Base-by-base conservation (phyloP, 92 coral and sea anemone species). In the Phenganax marumi region DNA sequence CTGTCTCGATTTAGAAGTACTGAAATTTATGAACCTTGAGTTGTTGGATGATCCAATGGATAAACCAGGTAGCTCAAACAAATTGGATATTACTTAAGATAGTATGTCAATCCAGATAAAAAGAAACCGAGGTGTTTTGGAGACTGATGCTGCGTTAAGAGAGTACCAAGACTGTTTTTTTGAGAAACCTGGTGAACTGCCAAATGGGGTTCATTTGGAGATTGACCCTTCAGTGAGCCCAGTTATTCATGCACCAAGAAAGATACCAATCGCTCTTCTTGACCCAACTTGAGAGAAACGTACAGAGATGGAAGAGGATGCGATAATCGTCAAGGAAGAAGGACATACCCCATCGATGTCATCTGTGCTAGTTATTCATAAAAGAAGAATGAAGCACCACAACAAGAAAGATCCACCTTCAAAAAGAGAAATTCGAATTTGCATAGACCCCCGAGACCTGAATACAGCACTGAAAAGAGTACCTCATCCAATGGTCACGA, bases 1-100 rank as follows among this genome's bases (percentile, higher is more conserved):
- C 50, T 90, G 89, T 24, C 79, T 90, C 46, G 89, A 90, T 81
- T 68, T 87, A 33, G 92, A 90, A 84, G 91, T 90, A 55, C 79
- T 90, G 50, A 46, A 76, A 68, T 90, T 90, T 72, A 90, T 87
- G 93, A 87, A 87, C 50, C 68, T 88, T 10, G 54, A 84, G 18
- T 68, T 84, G 65, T 52, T 79, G 46, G 76, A 54, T 62, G 47
- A 62, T 22, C 56, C 85, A 84, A 73, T 16, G 61, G 57, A 75
- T 6, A 50, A 11, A 48, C 52, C 54, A 85, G 77, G 19, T 57
- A n/a, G 18, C 24, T 19, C 83, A 54, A 43, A 49, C 50, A 63
- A 51, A 18, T 58, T 22, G 58, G 61, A 18, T 21, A 65, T n/a
- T n/a, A n/a, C n/a, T n/a, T n/a, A n/a, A n/a, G n/a, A n/a, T n/a